phyloP scores from a whole-genome alignment of 1,140 invertebrate species.

The Oscheius sp. region DNA sequence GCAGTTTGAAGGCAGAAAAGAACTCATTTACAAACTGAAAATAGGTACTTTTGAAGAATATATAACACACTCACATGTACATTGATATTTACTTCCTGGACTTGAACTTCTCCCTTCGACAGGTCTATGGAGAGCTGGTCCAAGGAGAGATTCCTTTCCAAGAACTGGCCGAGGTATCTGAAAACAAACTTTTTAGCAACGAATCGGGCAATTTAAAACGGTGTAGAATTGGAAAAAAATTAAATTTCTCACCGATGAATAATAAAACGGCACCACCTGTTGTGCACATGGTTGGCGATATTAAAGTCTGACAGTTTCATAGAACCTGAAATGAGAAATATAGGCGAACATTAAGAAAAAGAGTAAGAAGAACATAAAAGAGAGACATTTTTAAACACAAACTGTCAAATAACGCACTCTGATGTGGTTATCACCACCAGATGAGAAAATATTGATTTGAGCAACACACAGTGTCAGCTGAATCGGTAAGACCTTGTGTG shows the following conservation, averaged over 20 bases:
- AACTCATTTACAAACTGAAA: conserved; percentile 24
- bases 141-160: conserved; percentile 1
- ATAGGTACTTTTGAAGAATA: background rate
- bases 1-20: background rate
- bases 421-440: too few relatives aligned
- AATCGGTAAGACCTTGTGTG: background rate
- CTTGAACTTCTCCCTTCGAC: background rate
- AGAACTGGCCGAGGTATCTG: conserved; percentile 12
- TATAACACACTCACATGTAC: conserved; percentile 9
- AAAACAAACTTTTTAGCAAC: too few relatives aligned
- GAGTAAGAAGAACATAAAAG: background rate
- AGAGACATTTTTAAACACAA: background rate
- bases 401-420: background rate
- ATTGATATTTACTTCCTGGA: conserved; percentile 19
- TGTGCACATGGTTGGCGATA: conserved; percentile 10
- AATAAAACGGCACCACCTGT: background rate
- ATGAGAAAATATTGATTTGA: background rate
- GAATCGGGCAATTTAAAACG: too few relatives aligned
- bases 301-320: conserved; percentile 25
- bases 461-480: background rate
- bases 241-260: background rate
- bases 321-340: background rate
- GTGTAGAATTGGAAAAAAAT: background rate
- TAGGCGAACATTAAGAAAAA: background rate
- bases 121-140: conserved; percentile 23